These are phyloP conservation scores for Athrips mouffetella DNA, from an alignment of 2,888 invertebrate genomes.

Conservation along the genomic window DNA sequence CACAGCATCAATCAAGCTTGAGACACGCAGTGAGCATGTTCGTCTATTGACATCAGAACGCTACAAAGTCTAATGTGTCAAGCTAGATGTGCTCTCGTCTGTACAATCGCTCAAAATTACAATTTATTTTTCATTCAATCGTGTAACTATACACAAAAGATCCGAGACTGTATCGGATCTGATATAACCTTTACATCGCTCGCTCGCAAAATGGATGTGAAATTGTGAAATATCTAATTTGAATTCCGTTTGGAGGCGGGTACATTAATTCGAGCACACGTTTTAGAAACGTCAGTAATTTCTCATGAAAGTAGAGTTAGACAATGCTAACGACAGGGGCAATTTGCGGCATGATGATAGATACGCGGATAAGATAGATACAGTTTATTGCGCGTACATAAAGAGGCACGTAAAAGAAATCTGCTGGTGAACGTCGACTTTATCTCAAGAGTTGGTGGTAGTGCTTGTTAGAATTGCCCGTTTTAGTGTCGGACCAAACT, in stretches of 20 bases:
- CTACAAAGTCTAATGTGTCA: too few species aligned
- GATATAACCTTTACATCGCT: constrained; percentile 4
- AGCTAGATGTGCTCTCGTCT: too few species aligned
- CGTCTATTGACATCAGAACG: too few species aligned
- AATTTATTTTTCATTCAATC: too few species aligned
- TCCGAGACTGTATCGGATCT: too few species aligned
- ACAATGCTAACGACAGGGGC: constrained; percentile 18
- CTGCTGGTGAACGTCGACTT: constrained; percentile 1
- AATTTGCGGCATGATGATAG: constrained; percentile 15
- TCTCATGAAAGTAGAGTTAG: constrained; percentile 17
- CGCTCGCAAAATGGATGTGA: constrained; percentile 5
- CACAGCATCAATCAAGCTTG: too few species aligned
- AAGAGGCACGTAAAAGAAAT: constrained; percentile 16
- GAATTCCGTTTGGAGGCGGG: neutral
- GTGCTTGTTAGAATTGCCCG: neutral
- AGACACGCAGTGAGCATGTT: too few species aligned
- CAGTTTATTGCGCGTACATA: constrained; percentile 17
- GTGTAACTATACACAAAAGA: too few species aligned
- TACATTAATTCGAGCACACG: neutral
- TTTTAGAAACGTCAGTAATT: constrained; percentile 8
- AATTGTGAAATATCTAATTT: constrained; percentile 2
- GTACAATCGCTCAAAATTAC: too few species aligned
- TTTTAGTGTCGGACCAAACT: neutral
- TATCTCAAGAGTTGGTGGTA: too few species aligned
- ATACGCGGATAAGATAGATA: constrained; percentile 16